Percentiles rank a stretch among this genome's conserved stretches.
Evolutionary conservation across 2,113 vertebrate species (phyloP).

Genomic region (Corythoichthys haematopterus): DNA sequence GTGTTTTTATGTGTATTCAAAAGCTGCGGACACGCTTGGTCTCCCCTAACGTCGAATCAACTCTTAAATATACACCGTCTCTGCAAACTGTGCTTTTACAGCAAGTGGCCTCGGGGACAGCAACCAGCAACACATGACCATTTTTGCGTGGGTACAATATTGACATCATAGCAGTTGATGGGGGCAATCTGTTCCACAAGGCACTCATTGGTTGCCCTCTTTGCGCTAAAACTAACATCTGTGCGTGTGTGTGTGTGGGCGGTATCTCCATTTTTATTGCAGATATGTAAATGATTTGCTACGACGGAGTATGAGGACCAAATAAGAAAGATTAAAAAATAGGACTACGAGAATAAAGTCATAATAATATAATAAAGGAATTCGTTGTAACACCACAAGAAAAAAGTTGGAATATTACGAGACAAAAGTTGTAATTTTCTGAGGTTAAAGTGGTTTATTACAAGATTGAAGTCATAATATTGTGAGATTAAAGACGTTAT

Average conservation of each 20-base stretch:
- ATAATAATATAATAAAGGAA: no score
- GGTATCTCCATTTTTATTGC: neutral
- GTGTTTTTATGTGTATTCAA: neutral
- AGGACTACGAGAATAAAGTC: no score
- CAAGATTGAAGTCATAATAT: no score
- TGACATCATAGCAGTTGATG: neutral
- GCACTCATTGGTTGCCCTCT: neutral
- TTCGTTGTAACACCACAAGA: no score
- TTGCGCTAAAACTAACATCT: neutral
- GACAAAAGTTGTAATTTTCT: no score
- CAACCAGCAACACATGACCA: neutral
- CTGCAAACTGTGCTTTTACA: neutral
- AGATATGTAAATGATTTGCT: neutral
- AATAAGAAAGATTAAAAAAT: no score
- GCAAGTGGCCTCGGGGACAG: neutral
- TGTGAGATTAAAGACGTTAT: no score
- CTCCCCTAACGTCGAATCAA: neutral
- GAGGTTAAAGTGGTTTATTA: no score
- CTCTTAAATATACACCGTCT: neutral
- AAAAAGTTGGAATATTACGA: no score
- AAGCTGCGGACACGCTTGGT: neutral
- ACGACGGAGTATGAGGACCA: no score
- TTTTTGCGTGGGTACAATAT: neutral
- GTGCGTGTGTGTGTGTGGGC: neutral
- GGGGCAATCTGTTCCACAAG: neutral